Conservation (phyloP, 2,113 vertebrate species). For the Toxotes chatareus region DNA sequence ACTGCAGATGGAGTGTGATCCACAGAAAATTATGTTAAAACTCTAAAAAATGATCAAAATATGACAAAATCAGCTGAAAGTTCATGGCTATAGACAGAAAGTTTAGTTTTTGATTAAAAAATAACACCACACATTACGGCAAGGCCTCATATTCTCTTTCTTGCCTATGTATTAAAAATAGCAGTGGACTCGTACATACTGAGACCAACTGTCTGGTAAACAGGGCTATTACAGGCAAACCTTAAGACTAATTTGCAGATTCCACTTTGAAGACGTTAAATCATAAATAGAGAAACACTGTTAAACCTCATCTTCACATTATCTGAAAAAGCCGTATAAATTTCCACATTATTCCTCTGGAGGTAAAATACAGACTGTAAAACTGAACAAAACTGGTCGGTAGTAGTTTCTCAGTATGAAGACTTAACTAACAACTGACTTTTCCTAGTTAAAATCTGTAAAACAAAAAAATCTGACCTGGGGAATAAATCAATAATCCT, state of each 20-base stretch:
- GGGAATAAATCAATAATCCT: background rate
- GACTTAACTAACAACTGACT: background rate
- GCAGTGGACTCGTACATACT: background rate
- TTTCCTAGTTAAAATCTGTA: background rate
- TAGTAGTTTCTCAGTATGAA: background rate
- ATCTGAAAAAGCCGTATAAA: background rate
- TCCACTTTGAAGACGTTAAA: background rate
- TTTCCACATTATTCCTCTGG: background rate
- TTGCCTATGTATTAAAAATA: too few relatives aligned
- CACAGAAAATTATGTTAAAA: background rate
- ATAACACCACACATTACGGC: background rate
- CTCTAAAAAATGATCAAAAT: background rate
- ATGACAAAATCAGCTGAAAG: background rate
- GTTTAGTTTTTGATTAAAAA: background rate
- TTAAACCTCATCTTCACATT: background rate
- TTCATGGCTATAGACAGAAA: background rate
- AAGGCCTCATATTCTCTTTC: background rate
- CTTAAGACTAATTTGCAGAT: background rate
- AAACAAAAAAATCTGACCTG: background rate
- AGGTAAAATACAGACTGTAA: background rate
- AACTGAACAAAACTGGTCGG: background rate
- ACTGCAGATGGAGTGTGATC: background rate
- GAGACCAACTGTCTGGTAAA: background rate
- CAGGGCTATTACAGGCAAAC: too few relatives aligned
- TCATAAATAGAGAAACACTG: background rate